Evolutionary conservation across 1,140 invertebrate genomes (phyloP), one percentile per base, ranked within the genome.

Genomic region (Solenopsis invicta): DNA sequence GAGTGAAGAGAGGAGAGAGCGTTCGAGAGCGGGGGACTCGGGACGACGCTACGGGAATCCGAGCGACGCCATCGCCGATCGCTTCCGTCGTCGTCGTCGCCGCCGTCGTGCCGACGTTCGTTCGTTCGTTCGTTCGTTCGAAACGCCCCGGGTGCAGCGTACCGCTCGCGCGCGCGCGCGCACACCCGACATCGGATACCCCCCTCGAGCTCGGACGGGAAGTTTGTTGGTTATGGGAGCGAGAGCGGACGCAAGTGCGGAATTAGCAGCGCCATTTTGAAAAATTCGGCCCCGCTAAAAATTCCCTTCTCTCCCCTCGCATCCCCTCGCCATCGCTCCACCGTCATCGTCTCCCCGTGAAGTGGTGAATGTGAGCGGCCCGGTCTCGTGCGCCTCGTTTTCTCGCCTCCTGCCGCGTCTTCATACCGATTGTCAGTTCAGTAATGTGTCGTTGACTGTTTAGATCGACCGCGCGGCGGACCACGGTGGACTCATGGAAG

Each of bases 261-360:
- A 94, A 94, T 94, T 94, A 89, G 86, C 89, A 92, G 93, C 94
- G 94, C 94, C 94, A 94, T 94, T 94, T 94, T 94, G 94, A 94
- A 94, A 94, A 94, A 94, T 94, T 94, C 90, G 87, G 86, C 88
- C 87, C 87, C 86, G 88, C 74, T 88, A 85, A 90, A 90, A 92
- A 88, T 87, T 84, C 76, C 82, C 88, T 88, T 87, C 88, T 84
- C 61, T 82, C 67, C 77, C 13, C 75, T 54, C 84, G 41, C 74
- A 54, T 82, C 67, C 77, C 13, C 75, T 54, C 84, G 41, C 74
- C 74, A 54, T 29, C 29, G 29, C 2, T 29, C 69, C 77, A 78
- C 62, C 56, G 54, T 34, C 74, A 34, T 4, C 41, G 41, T 41
- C 41, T 2, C 10, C n/a, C 34, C 87, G 76, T 72, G 37, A 64